Base-by-base conservation (phyloP, 2,797 vertebrate genomes). In the Halcyon badia region DNA sequence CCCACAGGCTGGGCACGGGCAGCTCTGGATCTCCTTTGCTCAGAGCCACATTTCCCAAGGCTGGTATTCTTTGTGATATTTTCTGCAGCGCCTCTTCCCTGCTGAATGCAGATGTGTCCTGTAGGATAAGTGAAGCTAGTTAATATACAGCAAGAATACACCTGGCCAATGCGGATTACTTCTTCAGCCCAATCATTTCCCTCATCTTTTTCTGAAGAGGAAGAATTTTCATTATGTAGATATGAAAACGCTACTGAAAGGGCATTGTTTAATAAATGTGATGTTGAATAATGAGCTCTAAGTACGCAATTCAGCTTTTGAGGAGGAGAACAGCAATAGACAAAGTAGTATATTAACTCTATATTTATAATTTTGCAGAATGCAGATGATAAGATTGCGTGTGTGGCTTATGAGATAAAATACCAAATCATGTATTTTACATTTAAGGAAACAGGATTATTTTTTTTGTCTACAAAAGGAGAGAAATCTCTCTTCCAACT, bases 221-320 rank as follows among this genome's bases (percentile, higher is more conserved):
- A 83, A 93, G 95, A 60, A 95, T 96, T 97, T 97, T 96, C 95
- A 96, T 97, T 97, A 88, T 97, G 94, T 20, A 96, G 91, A 92
- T 95, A 90, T 94, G 93, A 96, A 97, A 97, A 96, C 25, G 37
- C 93, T 78, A 68, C 95, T 97, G 94, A 96, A 97, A 97, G 93
- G 92, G 77, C 88, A 97, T 97, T 97, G 96, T 97, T 96, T 97
- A 97, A 96, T 96, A 95, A 83, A 94, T 94, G 95, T 90, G 82
- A 35, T 92, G 88, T 82, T 76, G 94, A 96, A 96, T 97, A 97
- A 96, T 95, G 95, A 97, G 89, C 94, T 95, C 96, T 97, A 96
- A 97, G 65, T 94, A 91, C 91, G 39, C 83, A 96, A 97, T 97
- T 96, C 96, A 95, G 94, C 91, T 95, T 95, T 97, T 14, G 24